Conservation (phyloP, 2,888 invertebrate genomes). For the Volucella inanis region DNA sequence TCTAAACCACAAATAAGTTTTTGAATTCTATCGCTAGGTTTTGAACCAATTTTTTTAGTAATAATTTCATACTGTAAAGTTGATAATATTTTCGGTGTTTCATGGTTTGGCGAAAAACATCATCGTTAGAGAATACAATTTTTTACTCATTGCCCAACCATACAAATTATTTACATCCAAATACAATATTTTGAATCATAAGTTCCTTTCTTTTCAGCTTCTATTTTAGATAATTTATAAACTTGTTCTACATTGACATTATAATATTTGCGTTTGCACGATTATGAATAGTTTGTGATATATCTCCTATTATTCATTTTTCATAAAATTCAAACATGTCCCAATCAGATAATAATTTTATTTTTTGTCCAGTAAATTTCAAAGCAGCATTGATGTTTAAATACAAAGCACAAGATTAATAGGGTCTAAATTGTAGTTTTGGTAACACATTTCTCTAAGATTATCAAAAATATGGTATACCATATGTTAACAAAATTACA, state of each 20-base stretch:
- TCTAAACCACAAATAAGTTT: conserved; percentile 32
- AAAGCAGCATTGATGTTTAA: no score
- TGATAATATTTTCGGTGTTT: neutral
- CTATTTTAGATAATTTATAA: conserved; percentile 37
- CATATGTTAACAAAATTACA: no score
- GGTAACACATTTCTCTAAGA: no score
- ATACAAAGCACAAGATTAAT: no score
- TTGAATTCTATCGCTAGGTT: conserved; percentile 32
- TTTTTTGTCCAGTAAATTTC: no score
- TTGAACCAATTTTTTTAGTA: conserved; percentile 39
- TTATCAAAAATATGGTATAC: no score
- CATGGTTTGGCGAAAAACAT: conserved; percentile 22
- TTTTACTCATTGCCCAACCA: conserved; percentile 10
- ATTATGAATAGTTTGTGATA: no score
- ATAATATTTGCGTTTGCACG: no score
- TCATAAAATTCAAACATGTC: no score
- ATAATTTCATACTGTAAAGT: conserved; percentile 25
- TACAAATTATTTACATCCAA: conserved; percentile 37
- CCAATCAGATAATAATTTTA: no score
- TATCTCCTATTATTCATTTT: no score
- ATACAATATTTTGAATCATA: conserved; percentile 28
- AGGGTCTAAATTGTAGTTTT: no score
- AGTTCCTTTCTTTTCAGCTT: conserved; percentile 20
- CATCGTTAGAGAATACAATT: conserved; percentile 14
- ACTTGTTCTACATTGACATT: conserved; percentile 13